Evolutionary conservation across 2,113 vertebrate genomes (phyloP).

Genomic region (Coryphaenoides rupestris): DNA sequence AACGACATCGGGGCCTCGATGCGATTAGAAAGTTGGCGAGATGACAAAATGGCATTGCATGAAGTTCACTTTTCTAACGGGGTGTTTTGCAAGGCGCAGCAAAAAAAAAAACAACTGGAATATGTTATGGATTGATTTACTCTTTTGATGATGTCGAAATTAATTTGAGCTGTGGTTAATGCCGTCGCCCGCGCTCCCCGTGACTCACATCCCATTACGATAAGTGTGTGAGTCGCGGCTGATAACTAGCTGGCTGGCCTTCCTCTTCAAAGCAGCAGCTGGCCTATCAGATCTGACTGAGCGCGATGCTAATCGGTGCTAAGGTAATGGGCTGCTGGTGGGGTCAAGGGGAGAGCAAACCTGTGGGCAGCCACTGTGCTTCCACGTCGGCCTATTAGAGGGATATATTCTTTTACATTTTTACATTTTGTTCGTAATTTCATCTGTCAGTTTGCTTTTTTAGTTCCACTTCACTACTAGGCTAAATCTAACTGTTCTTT

Average conservation of each 20-base stretch:
- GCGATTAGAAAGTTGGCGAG: too few relatives aligned
- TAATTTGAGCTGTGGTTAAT: conserved; percentile 56
- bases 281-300: conserved; percentile 61
- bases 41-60: too few relatives aligned
- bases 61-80: background rate
- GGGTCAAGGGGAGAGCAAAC: conserved; percentile 23
- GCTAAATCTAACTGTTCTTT: too few relatives aligned
- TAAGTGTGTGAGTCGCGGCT: conserved; percentile 58
- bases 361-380: conserved; percentile 1
- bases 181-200: conserved; percentile 44
- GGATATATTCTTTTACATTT: too few relatives aligned
- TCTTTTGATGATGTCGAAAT: conserved; percentile 46
- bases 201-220: conserved; percentile 68
- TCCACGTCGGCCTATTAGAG: background rate
- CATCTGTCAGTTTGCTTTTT: background rate
- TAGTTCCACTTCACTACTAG: background rate
- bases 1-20: too few relatives aligned
- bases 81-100: conserved; percentile 11
- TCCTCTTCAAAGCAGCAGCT: conserved; percentile 33
- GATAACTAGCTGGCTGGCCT: conserved; percentile 61
- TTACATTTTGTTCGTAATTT: background rate
- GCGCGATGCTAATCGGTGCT: conserved; percentile 66
- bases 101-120: too few relatives aligned
- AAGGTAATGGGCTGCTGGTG: conserved; percentile 51
- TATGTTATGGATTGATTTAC: conserved; percentile 42